Evolutionary conservation across 2,888 invertebrate species (phyloP), one percentile per base, ranked within the genome.

Genomic region (Euzetes globulus): DNA sequence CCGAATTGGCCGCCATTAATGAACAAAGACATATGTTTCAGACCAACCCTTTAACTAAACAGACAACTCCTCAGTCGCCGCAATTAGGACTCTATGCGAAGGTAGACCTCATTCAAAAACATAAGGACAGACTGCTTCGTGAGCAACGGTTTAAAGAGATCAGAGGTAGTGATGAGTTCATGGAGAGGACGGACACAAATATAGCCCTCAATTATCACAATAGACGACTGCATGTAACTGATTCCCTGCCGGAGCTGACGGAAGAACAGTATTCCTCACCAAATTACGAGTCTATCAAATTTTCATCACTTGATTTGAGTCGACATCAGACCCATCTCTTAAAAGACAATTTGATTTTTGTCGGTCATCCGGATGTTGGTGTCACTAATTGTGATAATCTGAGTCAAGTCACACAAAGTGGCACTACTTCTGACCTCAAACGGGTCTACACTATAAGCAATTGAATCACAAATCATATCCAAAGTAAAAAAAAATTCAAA

Each of bases 1-100:
- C 73, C 47, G 73, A 73, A 22, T 70, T 73, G 68, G 73, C 63
- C 15, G 73, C 22, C 11, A 73, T 73, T 65, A 73, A 73, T 33
- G 45, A 50, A 65, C 37, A 70, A 22, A 33, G 7, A 37, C 50
- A 50, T 5, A 50, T 7, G 4, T 17, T n/a, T 11, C 70, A 70
- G n/a, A 41, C 25, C 9, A 22, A 19, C 25, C 58, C 22, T 4
- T 27, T 58, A 25, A 25, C 58, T 11, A 19, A 58, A 25, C 58
- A 19, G 58, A 6, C 6, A 5, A 58, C 58, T 5, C 9, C 22
- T 22, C 25, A 22, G 58, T 4, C 58, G 19, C 58, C 58, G n/a
- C n/a, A n/a, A 27, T 22, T 58, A 58, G 58, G 58, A 58, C 27
- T 58, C n/a, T 50, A 50, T 13, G 58, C 58, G 11, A 58, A 58